phyloP scores from a whole-genome alignment of 2,797 vertebrate genomes.

The Glyptemys insculpta region DNA sequence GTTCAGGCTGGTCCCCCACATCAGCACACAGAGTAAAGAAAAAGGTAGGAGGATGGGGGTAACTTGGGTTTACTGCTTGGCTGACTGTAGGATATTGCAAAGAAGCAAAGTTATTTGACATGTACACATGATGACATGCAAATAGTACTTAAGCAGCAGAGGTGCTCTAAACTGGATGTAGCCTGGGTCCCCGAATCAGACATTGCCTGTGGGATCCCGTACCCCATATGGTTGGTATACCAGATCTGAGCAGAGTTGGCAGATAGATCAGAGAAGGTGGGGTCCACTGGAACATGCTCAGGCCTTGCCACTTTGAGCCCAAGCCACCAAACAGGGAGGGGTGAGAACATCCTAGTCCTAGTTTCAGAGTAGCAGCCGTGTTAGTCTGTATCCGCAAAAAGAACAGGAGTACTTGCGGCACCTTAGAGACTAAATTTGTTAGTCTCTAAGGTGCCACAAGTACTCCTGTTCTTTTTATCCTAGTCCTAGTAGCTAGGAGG shows the following conservation, averaged over 20 bases:
- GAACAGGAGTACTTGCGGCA: no score
- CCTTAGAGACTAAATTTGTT: no score
- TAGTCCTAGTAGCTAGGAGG: not conserved
- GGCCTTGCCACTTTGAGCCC: not conserved
- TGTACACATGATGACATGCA: not conserved
- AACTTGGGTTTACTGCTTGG: not conserved
- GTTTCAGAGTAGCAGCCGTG: no score
- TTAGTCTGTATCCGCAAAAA: no score
- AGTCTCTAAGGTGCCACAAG: no score
- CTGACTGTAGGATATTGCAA: not conserved
- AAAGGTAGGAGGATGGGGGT: not conserved
- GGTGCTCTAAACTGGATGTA: not conserved
- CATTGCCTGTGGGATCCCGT: not conserved
- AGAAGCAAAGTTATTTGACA: not conserved
- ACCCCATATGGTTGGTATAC: not conserved
- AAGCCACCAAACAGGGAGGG: not conserved
- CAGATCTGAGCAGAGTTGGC: not conserved
- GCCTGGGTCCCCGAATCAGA: not conserved
- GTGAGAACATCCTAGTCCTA: not conserved
- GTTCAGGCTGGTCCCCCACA: not conserved
- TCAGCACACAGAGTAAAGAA: conserved; percentile 1
- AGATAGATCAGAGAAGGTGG: not conserved
- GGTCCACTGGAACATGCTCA: not conserved
- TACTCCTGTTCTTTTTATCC: no score
- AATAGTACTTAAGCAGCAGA: not conserved